Evolutionary conservation across 2,888 invertebrate genomes (phyloP), one percentile per base, ranked within the genome.

Genomic region (Anodontia alba): DNA sequence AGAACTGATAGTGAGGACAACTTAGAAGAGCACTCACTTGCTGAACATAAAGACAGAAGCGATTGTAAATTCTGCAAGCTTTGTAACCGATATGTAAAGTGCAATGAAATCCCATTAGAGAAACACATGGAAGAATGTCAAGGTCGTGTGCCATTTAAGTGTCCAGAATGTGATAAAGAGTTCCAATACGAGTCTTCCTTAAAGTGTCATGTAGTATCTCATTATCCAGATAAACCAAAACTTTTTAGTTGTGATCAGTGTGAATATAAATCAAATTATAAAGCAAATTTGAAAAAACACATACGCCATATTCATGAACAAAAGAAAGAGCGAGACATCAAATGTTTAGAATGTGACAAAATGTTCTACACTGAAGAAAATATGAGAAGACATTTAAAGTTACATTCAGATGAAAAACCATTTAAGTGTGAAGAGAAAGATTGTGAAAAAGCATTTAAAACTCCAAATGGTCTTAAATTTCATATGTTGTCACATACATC

Each of bases 171-270:
- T 86, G 87, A 89, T 71, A 93, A 93, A 79, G 91, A 92, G 77
- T 94, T 93, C 87, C 92, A 92, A 76, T 93, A 93, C 80, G 91
- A 93, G 80, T 93, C 93, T 67, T 91, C 91, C 49, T 80, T 93
- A 42, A 90, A 90, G 81, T 89, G 90, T 74, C 94, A 94, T 80
- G 86, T 91, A 54, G 89, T 90, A 73, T 90, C 92, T 26, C 92
- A 92, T 85, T 91, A 91, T 86, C 92, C 93, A 31, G 91, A 91
- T 73, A 88, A 90, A 81, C 92, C 92, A 33, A 92, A 93, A 87
- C 88, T 86, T 51, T 91, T 91, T 82, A 88, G 88, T 75, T 92
- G 92, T 81, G 78, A 86, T 36, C 89, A 90, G 80, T 92, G 93
- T 87, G 86, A 88, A 71, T 93, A 92, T 81, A 88, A 90, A 76